Evolutionary conservation across 2,888 invertebrate genomes (phyloP).

Genomic region (Thysanoteuthis rhombus): DNA sequence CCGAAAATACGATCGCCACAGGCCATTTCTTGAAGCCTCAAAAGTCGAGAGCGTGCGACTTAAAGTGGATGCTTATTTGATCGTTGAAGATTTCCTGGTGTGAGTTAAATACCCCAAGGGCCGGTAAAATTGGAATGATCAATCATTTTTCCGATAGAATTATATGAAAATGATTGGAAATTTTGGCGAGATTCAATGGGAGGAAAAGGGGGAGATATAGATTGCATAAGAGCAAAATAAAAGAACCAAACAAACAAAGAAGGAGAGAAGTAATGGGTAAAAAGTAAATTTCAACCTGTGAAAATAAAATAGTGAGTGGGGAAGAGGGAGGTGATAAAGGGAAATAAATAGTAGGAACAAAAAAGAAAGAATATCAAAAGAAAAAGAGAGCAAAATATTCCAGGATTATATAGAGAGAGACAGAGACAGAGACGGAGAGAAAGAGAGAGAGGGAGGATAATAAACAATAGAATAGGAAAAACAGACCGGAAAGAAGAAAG

Average conservation of each 20-base stretch:
- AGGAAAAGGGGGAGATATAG: neutral
- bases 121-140: neutral
- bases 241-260: neutral
- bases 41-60: no score
- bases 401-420: neutral
- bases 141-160: neutral
- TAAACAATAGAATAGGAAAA: no score
- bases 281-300: neutral
- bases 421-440: neutral
- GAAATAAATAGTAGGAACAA: neutral
- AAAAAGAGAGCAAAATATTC: neutral
- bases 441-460: neutral
- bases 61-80: no score
- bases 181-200: no score
- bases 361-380: neutral
- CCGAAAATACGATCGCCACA: no score
- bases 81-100: no score
- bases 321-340: neutral
- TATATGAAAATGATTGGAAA: neutral
- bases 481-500: neutral
- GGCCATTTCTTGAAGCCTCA: neutral
- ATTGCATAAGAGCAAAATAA: no score
- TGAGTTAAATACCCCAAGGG: neutral
- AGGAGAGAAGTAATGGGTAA: slow-evolving; percentile 13
- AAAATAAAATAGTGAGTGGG: neutral